Evolutionary conservation across 1,140 invertebrate genomes (phyloP).

Genomic region (Bombus ignitus): DNA sequence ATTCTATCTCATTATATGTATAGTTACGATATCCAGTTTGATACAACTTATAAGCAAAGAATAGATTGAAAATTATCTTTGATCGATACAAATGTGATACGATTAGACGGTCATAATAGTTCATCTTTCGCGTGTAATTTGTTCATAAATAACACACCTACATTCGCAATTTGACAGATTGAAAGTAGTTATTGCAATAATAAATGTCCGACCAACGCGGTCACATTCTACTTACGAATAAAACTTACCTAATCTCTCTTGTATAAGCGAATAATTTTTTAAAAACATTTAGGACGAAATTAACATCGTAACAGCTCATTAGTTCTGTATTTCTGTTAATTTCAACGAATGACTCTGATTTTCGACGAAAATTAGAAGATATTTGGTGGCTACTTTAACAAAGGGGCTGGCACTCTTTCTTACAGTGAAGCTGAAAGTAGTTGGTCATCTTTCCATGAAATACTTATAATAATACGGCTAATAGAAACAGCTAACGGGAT

Average conservation of each 20-base stretch:
- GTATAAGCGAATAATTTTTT: neutral
- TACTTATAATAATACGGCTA: conserved; percentile 62
- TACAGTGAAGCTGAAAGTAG: no score
- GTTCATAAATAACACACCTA: neutral
- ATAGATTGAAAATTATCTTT: neutral
- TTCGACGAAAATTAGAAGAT: conserved; percentile 31
- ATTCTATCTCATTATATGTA: no score
- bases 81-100: neutral
- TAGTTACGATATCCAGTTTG: no score
- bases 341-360: neutral
- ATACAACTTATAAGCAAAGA: neutral
- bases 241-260: neutral
- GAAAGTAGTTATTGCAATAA: neutral
- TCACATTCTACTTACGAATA: neutral
- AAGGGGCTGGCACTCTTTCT: neutral
- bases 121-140: neutral
- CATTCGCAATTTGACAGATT: neutral
- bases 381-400: conserved; percentile 40
- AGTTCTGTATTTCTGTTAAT: neutral
- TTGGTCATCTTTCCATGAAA: conserved; percentile 8
- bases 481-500: conserved; percentile 75
- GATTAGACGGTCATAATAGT: neutral
- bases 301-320: neutral
- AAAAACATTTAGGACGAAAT: neutral
- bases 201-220: neutral